These are phyloP conservation scores for Micronycteris hirsuta DNA, from an alignment of 2,113 vertebrate genomes.

Conservation along the genomic window DNA sequence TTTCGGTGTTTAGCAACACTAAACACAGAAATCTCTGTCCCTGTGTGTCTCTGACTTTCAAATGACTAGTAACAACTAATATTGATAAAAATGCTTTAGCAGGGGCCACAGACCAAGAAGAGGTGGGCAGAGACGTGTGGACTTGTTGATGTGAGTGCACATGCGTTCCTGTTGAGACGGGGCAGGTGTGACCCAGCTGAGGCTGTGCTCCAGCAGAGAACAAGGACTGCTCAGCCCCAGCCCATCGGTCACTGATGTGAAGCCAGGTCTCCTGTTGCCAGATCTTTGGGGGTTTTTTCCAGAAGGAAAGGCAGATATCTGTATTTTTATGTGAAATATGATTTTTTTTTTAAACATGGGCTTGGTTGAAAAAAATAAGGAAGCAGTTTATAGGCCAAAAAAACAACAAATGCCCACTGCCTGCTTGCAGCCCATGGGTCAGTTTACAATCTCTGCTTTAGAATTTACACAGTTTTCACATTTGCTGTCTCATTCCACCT, in stretches of 20 bases:
- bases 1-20: slow-evolving; percentile 32
- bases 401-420: neutral
- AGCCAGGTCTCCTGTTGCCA: neutral
- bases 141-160: neutral
- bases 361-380: neutral
- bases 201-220: neutral
- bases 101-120: neutral
- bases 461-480: neutral
- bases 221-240: neutral
- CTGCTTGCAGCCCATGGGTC: neutral
- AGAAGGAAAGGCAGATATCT: neutral
- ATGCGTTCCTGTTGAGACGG: rapidly evolving
- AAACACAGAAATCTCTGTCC: slow-evolving; percentile 37
- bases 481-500: neutral
- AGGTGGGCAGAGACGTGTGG: neutral
- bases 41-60: neutral
- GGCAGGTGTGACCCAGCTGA: neutral
- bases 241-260: neutral
- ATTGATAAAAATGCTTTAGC: neutral
- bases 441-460: neutral
- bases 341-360: neutral
- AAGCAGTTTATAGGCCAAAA: neutral
- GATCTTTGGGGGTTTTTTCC: neutral
- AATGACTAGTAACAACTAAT: neutral
- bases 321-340: neutral